A percentile compares a stretch with the other conserved stretches of the same genome.
phyloP scores from a whole-genome alignment of 2,113 vertebrate genomes.

The Origma solitaria region DNA sequence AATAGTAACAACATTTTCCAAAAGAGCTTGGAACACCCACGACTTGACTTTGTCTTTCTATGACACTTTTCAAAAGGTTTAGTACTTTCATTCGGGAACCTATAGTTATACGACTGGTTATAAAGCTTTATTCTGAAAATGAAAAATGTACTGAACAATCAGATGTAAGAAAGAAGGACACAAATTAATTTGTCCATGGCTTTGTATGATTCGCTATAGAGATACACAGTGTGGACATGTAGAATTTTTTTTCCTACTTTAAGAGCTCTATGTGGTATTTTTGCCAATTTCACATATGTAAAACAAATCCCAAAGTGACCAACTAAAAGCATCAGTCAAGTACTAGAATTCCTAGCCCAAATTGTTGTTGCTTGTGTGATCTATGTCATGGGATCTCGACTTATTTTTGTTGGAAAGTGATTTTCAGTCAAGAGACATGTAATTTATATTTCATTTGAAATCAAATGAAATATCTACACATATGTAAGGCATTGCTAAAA shows the following conservation, averaged over 20 bases:
- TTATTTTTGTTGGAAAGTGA: neutral
- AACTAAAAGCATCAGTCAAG: neutral
- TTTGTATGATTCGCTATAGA: neutral
- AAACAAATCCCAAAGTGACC: neutral
- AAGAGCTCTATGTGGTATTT: neutral
- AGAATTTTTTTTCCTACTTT: neutral
- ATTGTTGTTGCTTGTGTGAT: neutral
- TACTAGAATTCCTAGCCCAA: neutral
- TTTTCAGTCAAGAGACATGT: neutral
- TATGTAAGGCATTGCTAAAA: neutral
- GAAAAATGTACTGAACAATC: neutral
- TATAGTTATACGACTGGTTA: neutral
- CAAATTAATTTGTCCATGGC: neutral
- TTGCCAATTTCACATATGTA: neutral
- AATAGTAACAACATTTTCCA: neutral
- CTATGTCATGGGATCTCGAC: neutral
- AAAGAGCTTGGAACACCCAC: neutral
- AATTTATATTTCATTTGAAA: neutral
- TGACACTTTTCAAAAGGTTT: neutral
- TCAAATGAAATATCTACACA: neutral
- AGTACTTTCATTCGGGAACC: neutral
- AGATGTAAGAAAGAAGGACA: neutral
- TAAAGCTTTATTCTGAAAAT: slow-evolving; percentile 4
- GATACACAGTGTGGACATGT: neutral
- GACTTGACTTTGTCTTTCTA: neutral